phyloP scores from a whole-genome alignment of 64 coral and sea anemone genomes.

The Montipora foliosa region DNA sequence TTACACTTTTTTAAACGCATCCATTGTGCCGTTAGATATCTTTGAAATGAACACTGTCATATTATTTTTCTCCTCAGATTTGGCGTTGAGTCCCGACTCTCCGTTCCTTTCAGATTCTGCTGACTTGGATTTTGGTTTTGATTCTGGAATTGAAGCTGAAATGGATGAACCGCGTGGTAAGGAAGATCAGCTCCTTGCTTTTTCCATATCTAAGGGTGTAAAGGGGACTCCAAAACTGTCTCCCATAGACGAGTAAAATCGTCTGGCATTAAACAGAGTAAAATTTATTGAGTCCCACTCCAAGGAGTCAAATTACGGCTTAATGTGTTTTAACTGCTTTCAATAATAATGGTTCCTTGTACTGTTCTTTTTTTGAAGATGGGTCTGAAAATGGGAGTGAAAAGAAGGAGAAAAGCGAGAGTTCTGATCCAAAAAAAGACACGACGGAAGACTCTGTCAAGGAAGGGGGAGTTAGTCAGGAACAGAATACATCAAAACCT shows the following conservation, averaged over 20 bases:
- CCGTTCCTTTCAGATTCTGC: slow-evolving; percentile 11
- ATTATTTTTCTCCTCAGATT: neutral
- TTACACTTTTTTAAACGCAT: too few species aligned
- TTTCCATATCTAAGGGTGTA: too few species aligned
- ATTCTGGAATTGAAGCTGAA: slow-evolving; percentile 93
- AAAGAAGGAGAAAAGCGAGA: slow-evolving; percentile 32
- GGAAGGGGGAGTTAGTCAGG: neutral
- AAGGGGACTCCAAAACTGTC: too few species aligned
- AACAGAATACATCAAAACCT: slow-evolving; percentile 22
- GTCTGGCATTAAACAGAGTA: too few species aligned
- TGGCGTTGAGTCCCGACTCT: neutral
- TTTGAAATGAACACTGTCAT: neutral
- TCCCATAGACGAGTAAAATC: too few species aligned
- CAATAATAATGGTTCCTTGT: neutral
- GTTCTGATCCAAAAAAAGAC: slow-evolving; percentile 1
- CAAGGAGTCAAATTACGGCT: too few species aligned
- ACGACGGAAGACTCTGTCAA: neutral
- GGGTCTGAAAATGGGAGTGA: slow-evolving; percentile 4
- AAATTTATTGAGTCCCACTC: too few species aligned
- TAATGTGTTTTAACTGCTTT: neutral
- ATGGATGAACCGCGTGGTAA: slow-evolving; percentile 87
- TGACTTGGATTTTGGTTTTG: slow-evolving; percentile 85
- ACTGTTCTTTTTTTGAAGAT: slow-evolving; percentile 1
- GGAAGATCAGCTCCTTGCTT: too few species aligned
- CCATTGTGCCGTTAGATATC: too few species aligned